Base-by-base conservation (phyloP, 2,888 invertebrate genomes). In the Rhorus exstirpatorius region DNA sequence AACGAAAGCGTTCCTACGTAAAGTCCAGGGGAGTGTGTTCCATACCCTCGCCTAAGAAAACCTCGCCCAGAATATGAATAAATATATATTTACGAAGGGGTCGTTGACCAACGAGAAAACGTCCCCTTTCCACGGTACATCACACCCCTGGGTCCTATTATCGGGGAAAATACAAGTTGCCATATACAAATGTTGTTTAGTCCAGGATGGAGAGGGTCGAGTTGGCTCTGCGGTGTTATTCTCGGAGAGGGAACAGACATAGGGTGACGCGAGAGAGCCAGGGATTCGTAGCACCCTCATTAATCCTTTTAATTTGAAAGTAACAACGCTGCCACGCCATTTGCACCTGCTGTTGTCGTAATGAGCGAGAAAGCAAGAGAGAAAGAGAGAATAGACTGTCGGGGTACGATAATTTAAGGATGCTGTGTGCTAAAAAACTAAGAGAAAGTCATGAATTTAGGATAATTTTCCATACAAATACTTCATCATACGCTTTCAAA, bases 261-360 rank as follows among this genome's bases (percentile, higher is more conserved):
- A 31, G 3, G 38, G 14, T 51, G 41, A 58, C 19, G 31, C 31
- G 31, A 49, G 38, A 49, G 53, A 55, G 21, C 31, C 24, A 35
- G 55, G 76, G 68, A 83, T 82, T 83, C 84, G 41, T 14, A 55
- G 81, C 83, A 86, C 84, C 84, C 84, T 86, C 88, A 88, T 90
- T 89, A 90, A 90, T 90, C 89, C 89, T 86, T 87, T 90, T 90
- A 90, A 90, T 91, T 90, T 88, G 88, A 88, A 91, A 90, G 88
- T 88, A 91, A 90, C 89, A 90, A 89, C 87, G 83, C 83, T 81
- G 86, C 80, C 76, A 80, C 77, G 86, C 86, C 86, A 85, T 87
- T 87, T 86, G 85, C 90, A 90, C 89, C 90, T 90, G 90, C 86
- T 87, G 84, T 88, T 84, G 68, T 84, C 74, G 80, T 75, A 72